These are phyloP conservation scores for Drosophila guanche DNA, from an alignment of 1,140 invertebrate genomes.

Conservation along the genomic window DNA sequence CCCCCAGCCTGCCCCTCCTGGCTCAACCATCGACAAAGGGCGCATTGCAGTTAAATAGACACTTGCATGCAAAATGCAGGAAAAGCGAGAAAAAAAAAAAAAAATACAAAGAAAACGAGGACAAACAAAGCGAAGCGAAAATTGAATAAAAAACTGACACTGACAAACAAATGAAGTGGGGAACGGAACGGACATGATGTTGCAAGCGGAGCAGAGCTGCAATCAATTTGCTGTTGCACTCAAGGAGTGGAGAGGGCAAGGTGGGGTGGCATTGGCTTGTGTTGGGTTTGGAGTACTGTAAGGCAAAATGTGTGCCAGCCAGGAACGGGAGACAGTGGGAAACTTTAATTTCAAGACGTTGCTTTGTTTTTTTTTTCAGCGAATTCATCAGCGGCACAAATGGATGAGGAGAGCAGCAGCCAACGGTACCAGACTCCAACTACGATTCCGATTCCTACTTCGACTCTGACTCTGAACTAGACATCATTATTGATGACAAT, in stretches of 20 bases:
- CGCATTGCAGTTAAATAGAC: conserved; percentile 79
- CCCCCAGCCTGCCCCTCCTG: conserved; percentile 2
- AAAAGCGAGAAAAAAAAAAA: conserved; percentile 43
- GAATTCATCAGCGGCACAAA: conserved; percentile 77
- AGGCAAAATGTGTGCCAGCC: conserved; percentile 33
- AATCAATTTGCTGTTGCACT: conserved; percentile 80
- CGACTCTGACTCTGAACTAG: conserved; percentile 59
- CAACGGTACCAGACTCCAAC: conserved; percentile 19
- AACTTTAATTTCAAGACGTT: conserved; percentile 61
- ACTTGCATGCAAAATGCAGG: conserved; percentile 75
- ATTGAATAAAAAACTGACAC: conserved; percentile 76
- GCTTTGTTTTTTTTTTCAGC: conserved; percentile 56
- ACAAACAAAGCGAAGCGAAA: conserved; percentile 66
- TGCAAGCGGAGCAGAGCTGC: conserved; percentile 66
- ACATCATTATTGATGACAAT: conserved; percentile 84
- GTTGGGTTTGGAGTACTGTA: conserved; percentile 7
- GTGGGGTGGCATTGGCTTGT: not conserved
- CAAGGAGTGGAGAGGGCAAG: conserved; percentile 24
- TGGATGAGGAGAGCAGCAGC: conserved; percentile 48
- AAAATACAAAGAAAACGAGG: conserved; percentile 58
- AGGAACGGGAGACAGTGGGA: conserved; percentile 19
- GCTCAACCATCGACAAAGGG: conserved; percentile 38
- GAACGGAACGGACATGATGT: conserved; percentile 55
- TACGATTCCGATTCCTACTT: not conserved
- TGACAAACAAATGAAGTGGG: conserved; percentile 53